Conservation (phyloP, 2,888 invertebrate species). For the Drosophila flavopinicola region DNA sequence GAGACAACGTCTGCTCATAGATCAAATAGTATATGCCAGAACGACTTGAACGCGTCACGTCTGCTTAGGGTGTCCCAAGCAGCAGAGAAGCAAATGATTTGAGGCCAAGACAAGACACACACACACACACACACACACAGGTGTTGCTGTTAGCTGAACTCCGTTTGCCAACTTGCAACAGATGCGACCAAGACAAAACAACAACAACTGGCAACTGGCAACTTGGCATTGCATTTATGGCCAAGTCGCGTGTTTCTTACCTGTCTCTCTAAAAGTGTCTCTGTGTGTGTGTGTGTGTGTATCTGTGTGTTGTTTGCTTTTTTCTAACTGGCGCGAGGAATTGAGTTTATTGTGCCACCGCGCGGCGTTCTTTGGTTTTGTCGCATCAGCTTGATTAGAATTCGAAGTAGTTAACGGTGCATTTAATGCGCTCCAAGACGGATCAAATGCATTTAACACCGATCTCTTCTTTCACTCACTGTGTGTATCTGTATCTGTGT, state of each 20-base stretch:
- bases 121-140: slow-evolving; percentile 13
- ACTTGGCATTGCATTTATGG: slow-evolving; percentile 75
- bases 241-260: slow-evolving; percentile 73
- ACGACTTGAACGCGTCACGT: slow-evolving; percentile 33
- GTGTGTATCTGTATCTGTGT: not conserved
- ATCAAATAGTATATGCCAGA: slow-evolving; percentile 33
- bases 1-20: slow-evolving; percentile 18
- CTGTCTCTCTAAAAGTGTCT: slow-evolving; percentile 50
- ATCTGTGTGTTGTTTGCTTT: slow-evolving; percentile 10
- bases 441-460: slow-evolving; percentile 75
- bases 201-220: slow-evolving; percentile 35
- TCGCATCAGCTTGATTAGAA: slow-evolving; percentile 78
- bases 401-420: slow-evolving; percentile 77
- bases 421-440: slow-evolving; percentile 76
- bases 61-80: slow-evolving; percentile 41
- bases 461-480: slow-evolving; percentile 17
- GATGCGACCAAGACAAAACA: slow-evolving; percentile 43
- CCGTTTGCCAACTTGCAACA: slow-evolving; percentile 44
- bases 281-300: slow-evolving; percentile 17
- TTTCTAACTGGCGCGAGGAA: slow-evolving; percentile 49
- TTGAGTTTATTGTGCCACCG: slow-evolving; percentile 78
- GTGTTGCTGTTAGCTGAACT: slow-evolving; percentile 27
- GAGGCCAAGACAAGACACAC: slow-evolving; percentile 48
- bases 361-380: slow-evolving; percentile 69
- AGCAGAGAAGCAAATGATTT: slow-evolving; percentile 46